Percentiles rank a stretch among this genome's conserved stretches.
Evolutionary conservation across 2,797 vertebrate genomes (phyloP).

Genomic region (Zonotrichia albicollis): DNA sequence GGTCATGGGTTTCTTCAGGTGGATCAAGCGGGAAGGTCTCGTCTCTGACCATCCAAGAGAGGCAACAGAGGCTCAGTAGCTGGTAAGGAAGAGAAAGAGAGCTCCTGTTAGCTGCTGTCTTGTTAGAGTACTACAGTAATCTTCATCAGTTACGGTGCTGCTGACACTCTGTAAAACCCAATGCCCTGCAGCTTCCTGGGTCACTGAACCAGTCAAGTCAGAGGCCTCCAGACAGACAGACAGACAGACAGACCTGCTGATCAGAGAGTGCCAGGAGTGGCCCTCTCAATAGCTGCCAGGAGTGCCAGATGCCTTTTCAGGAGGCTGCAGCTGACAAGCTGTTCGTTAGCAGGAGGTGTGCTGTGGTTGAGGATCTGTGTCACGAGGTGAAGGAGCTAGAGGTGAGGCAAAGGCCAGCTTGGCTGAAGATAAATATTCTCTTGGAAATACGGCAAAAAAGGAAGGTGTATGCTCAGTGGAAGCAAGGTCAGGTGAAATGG

Average conservation of each 20-base stretch:
- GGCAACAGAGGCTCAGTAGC: background rate
- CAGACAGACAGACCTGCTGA: background rate
- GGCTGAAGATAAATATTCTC: background rate
- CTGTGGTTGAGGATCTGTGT: background rate
- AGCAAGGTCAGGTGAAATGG: background rate
- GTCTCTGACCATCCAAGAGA: background rate
- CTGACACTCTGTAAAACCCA: background rate
- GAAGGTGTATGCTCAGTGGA: background rate
- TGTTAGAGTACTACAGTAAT: too few relatives aligned
- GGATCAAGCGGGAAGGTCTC: background rate
- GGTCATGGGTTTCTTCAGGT: background rate
- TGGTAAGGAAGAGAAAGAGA: background rate
- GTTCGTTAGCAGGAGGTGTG: background rate
- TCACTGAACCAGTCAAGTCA: background rate
- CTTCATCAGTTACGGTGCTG: background rate
- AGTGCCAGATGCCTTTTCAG: background rate
- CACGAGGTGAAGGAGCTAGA: too few relatives aligned
- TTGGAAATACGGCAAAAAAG: background rate
- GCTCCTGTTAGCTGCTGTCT: background rate
- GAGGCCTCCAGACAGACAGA: background rate
- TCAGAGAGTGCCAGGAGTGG: background rate
- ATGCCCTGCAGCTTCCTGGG: background rate
- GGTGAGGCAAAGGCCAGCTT: background rate
- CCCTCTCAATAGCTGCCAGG: background rate
- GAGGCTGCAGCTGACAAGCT: background rate